Conservation (phyloP, 1,140 invertebrate genomes). For the Philopotamus ludificatus region DNA sequence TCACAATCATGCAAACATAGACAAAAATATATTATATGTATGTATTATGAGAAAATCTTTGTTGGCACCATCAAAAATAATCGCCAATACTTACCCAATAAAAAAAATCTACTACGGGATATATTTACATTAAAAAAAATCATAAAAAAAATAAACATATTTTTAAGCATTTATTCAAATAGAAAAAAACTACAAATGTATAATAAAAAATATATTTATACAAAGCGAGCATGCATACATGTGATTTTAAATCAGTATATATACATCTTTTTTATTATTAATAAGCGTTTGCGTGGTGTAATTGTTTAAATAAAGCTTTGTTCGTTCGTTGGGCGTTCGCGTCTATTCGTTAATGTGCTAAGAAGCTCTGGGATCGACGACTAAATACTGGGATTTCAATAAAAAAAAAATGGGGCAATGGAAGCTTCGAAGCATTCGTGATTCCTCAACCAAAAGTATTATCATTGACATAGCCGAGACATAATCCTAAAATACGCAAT, state of each 20-base stretch:
- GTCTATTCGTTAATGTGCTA: conserved; percentile 8
- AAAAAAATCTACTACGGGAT: conserved; percentile 9
- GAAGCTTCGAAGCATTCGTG: no score
- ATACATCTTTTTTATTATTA: conserved; percentile 18
- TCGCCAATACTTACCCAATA: conserved; percentile 10
- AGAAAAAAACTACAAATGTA: neutral
- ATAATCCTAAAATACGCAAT: no score
- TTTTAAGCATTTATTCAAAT: no score
- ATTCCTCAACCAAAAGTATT: no score
- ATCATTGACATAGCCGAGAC: no score
- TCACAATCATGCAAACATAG: conserved; percentile 36
- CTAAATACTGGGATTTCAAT: no score
- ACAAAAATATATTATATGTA: conserved; percentile 17
- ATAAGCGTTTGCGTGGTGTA: conserved; percentile 34
- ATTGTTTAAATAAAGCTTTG: conserved; percentile 32
- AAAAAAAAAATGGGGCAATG: no score
- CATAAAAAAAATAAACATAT: no score
- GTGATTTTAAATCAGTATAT: no score
- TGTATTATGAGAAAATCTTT: conserved; percentile 41
- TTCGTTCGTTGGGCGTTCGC: conserved; percentile 35
- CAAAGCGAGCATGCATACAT: conserved; percentile 1
- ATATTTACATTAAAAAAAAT: conserved; percentile 5
- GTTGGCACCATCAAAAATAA: conserved; percentile 24
- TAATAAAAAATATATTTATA: neutral
- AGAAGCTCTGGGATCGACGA: no score